These are phyloP conservation scores for Drosophila pseudotalamancana DNA, from an alignment of 2,888 invertebrate genomes.

Conservation along the genomic window DNA sequence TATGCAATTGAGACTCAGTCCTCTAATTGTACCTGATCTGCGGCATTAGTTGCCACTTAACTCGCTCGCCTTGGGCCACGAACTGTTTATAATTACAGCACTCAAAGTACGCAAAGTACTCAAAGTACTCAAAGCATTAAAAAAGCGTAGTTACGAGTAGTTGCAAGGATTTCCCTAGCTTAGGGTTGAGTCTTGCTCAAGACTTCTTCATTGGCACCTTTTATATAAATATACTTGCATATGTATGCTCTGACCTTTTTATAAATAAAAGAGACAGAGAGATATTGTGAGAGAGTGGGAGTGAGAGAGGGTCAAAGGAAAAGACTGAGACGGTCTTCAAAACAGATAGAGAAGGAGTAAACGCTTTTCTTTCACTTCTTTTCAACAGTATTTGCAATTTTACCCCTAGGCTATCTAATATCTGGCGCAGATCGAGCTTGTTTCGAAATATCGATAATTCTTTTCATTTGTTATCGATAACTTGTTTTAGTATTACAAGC, in stretches of 20 bases:
- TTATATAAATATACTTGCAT: no score
- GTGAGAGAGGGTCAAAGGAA: neutral
- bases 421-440: no score
- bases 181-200: neutral
- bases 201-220: neutral
- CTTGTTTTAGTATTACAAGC: no score
- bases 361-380: no score
- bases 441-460: no score
- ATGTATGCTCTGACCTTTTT: neutral
- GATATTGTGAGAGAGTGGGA: neutral
- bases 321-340: neutral
- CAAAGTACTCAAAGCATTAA: neutral
- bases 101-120: neutral
- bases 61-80: slow-evolving; percentile 34
- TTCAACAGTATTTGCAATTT: no score
- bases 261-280: neutral
- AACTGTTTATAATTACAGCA: slow-evolving; percentile 1
- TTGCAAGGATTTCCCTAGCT: neutral
- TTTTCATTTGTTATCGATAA: no score
- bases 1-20: slow-evolving; percentile 25
- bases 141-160: neutral
- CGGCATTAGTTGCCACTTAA: slow-evolving; percentile 32
- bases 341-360: neutral
- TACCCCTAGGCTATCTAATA: no score
- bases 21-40: slow-evolving; percentile 27